Conservation (phyloP, 2,888 invertebrate genomes). For the Seira ritae region DNA sequence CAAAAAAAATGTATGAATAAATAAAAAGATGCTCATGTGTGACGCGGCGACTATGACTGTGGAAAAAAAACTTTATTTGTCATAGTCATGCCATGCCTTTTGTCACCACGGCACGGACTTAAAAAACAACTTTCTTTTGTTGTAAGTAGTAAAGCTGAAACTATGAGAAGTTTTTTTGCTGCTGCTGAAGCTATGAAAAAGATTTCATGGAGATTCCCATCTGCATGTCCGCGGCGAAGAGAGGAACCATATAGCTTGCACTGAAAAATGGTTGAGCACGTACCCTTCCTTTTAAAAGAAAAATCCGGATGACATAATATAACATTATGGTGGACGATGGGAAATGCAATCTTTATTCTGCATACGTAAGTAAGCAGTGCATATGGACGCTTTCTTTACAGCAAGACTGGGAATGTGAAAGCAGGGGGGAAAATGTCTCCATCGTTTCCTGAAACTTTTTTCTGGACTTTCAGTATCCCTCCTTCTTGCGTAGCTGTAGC, state of each 20-base stretch:
- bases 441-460: not conserved
- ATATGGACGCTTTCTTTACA: constrained; percentile 10
- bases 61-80: too few relatives aligned
- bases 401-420: not conserved
- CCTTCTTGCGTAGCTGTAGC: not conserved
- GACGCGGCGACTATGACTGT: too few relatives aligned
- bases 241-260: too few relatives aligned
- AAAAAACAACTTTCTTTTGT: too few relatives aligned
- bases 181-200: too few relatives aligned
- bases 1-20: not conserved
- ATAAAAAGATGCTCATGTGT: not conserved
- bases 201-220: too few relatives aligned
- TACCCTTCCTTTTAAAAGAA: not conserved
- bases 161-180: too few relatives aligned
- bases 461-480: not conserved
- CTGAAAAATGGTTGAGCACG: too few relatives aligned
- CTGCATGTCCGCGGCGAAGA: too few relatives aligned
- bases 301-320: not conserved
- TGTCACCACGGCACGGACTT: too few relatives aligned
- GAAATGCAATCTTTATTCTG: not conserved
- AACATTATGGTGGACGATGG: not conserved
- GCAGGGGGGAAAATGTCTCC: not conserved
- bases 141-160: too few relatives aligned
- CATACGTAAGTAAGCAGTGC: not conserved
- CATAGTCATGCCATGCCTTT: too few relatives aligned